These are phyloP conservation scores for Uropsilus gracilis DNA, from an alignment of 2,113 vertebrate species.

Conservation along the genomic window DNA sequence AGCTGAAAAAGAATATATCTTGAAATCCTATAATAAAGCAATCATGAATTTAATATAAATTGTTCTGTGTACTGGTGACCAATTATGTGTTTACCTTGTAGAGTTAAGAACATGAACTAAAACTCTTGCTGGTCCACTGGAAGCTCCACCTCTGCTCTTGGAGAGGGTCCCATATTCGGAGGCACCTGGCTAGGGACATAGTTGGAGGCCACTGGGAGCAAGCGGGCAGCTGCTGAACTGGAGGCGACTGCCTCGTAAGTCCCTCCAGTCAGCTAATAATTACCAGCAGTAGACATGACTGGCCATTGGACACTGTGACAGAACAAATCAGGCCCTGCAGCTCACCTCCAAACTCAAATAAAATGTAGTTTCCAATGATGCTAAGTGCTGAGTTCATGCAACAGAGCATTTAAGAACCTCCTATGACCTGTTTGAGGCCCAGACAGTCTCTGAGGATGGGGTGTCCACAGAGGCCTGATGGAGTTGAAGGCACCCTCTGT, in stretches of 20 bases:
- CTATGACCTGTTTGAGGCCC: neutral
- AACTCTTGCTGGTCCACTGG: neutral
- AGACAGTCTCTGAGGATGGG: neutral
- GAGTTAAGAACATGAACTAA: constrained; percentile 3
- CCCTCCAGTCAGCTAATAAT: neutral
- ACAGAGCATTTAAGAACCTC: neutral
- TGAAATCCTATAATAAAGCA: neutral
- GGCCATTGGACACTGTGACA: neutral
- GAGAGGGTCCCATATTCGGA: neutral
- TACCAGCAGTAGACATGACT: neutral
- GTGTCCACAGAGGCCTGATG: neutral
- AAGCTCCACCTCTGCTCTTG: neutral
- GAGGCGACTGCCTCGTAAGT: neutral
- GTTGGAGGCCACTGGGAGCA: neutral
- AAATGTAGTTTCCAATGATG: neutral
- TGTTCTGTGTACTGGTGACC: neutral
- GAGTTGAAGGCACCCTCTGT: neutral
- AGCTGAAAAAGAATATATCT: neutral
- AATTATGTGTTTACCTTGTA: neutral
- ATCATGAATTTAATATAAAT: neutral
- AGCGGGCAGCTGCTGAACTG: neutral
- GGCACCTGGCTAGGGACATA: neutral
- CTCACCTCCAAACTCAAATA: neutral
- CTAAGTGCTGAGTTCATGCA: neutral
- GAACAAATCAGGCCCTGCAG: neutral